A percentile compares a stretch with the other conserved stretches of the same genome.
Conservation (phyloP, 2,113 vertebrate species). For the Thunnus thynnus region DNA sequence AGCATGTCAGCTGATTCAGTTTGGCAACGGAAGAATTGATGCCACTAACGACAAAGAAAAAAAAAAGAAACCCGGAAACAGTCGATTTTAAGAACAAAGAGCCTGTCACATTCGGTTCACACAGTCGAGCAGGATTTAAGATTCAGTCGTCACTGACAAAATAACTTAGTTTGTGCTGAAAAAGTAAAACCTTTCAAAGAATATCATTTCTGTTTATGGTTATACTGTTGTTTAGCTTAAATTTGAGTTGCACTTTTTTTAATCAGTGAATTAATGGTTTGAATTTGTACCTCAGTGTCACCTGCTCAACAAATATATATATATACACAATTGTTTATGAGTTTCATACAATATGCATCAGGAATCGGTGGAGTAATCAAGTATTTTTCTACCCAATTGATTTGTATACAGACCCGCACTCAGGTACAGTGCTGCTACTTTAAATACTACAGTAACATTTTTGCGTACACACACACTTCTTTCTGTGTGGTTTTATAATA, state of each 20-base stretch:
- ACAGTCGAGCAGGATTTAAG: constrained; percentile 22
- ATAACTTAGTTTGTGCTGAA: constrained; percentile 67
- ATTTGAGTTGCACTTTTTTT: background rate
- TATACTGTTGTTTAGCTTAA: background rate
- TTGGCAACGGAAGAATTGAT: constrained; percentile 61
- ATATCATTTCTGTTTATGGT: background rate
- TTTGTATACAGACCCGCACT: background rate
- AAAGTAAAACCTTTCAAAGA: constrained; percentile 3
- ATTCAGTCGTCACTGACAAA: constrained; percentile 39
- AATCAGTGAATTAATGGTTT: background rate
- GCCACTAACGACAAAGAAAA: constrained; percentile 36
- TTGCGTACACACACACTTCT: background rate
- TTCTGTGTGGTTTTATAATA: background rate
- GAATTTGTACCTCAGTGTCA: background rate
- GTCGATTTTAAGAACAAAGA: constrained; percentile 62
- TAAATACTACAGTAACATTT: background rate
- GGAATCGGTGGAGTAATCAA: background rate
- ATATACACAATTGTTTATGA: constrained; percentile 6
- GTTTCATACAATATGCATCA: constrained; percentile 1
- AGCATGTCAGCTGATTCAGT: constrained; percentile 62
- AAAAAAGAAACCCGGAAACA: constrained; percentile 41
- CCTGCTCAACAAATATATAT: constrained; percentile 22
- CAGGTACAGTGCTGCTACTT: background rate
- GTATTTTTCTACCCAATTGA: no score
- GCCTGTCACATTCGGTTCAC: constrained; percentile 52